A percentile compares a stretch with the other conserved stretches of the same genome.
These are phyloP conservation scores for Adela reaumurella DNA, from an alignment of 2,888 invertebrate species.

Conservation along the genomic window DNA sequence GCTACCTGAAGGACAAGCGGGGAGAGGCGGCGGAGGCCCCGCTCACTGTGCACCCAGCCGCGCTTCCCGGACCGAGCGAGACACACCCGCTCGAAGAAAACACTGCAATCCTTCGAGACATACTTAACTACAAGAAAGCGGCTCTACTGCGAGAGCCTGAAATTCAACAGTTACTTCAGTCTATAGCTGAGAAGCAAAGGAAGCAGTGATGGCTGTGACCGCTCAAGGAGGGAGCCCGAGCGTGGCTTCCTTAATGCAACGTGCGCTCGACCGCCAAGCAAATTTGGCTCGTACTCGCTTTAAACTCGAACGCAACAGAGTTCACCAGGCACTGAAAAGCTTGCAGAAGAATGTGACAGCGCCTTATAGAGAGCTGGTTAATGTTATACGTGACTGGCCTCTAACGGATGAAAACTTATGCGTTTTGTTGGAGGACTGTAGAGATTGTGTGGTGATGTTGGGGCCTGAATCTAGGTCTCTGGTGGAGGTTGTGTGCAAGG, in stretches of 20 bases:
- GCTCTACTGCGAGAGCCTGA: slow-evolving; percentile 45
- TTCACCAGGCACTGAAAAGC: slow-evolving; percentile 38
- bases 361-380: slow-evolving; percentile 44
- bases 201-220: slow-evolving; percentile 30
- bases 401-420: slow-evolving; percentile 40
- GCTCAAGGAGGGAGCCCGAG: slow-evolving; percentile 27
- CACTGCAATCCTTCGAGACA: slow-evolving; percentile 39
- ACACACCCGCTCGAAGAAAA: slow-evolving; percentile 25
- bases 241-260: slow-evolving; percentile 41
- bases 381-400: slow-evolving; percentile 36
- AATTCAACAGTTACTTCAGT: slow-evolving; percentile 37
- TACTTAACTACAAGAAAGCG: slow-evolving; percentile 45
- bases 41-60: slow-evolving; percentile 5
- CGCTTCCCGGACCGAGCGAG: slow-evolving; percentile 9
- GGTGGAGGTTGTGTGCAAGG: slow-evolving; percentile 31
- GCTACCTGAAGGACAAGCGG: slow-evolving; percentile 46
- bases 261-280: slow-evolving; percentile 36
- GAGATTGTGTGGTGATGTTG: slow-evolving; percentile 35
- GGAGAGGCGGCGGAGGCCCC: slow-evolving; percentile 28
- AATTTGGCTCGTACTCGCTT: slow-evolving; percentile 35
- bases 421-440: slow-evolving; percentile 36
- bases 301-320: slow-evolving; percentile 37
- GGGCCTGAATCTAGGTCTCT: slow-evolving; percentile 34
- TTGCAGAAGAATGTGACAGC: slow-evolving; percentile 30
- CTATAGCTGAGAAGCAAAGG: slow-evolving; percentile 24